phyloP scores from a whole-genome alignment of 2,888 invertebrate species.

The Zygothrica quintamaculata region DNA sequence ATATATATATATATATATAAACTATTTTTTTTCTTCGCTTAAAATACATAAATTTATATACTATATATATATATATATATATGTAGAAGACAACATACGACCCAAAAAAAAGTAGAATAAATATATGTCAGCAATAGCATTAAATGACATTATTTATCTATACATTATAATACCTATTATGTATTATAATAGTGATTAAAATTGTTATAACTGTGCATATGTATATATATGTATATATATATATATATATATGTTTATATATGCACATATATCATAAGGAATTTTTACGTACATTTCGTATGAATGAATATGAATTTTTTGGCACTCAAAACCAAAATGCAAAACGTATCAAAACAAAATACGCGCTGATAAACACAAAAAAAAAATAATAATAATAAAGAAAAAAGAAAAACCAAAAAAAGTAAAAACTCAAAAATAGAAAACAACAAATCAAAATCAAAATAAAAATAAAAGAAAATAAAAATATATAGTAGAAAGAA shows the following conservation, averaged over 20 bases:
- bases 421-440: constrained; percentile 37
- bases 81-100: constrained; percentile 21
- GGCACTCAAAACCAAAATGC: constrained; percentile 39
- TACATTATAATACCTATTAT: constrained; percentile 30
- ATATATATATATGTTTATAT: background rate
- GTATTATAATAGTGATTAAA: constrained; percentile 36
- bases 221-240: background rate
- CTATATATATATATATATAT: constrained; percentile 3
- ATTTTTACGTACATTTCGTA: constrained; percentile 48
- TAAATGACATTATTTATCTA: constrained; percentile 39
- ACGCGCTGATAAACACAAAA: constrained; percentile 39
- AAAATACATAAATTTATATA: constrained; percentile 24
- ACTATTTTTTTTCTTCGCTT: too few relatives aligned
- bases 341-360: constrained; percentile 49
- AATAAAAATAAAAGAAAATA: background rate
- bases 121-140: background rate
- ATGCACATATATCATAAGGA: constrained; percentile 20
- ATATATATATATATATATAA: constrained; percentile 35
- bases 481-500: constrained; percentile 12
- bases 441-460: background rate
- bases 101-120: constrained; percentile 6
- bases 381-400: background rate
- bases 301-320: constrained; percentile 61
- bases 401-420: background rate
- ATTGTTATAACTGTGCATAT: background rate